These are phyloP conservation scores for Lamellibrachia luymesi DNA, from an alignment of 1,140 invertebrate species.

Conservation along the genomic window DNA sequence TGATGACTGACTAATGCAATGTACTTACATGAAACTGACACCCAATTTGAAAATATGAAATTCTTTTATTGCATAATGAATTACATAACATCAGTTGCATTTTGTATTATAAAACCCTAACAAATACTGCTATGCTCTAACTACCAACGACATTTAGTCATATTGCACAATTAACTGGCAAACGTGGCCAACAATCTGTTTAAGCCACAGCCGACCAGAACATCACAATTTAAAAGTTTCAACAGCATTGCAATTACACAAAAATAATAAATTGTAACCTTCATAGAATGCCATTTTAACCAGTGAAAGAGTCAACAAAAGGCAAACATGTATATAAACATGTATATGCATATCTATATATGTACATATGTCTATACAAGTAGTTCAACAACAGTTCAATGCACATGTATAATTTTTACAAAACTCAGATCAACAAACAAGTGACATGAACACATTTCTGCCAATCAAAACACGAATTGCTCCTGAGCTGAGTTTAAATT, in stretches of 20 bases:
- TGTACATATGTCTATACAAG: background rate
- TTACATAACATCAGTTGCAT: background rate
- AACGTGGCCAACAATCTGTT: background rate
- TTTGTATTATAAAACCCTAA: background rate
- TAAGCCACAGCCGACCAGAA: background rate
- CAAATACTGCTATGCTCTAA: background rate
- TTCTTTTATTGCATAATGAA: background rate
- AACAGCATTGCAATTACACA: background rate
- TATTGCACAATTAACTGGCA: background rate
- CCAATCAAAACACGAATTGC: background rate
- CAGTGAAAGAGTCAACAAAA: background rate
- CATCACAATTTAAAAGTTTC: background rate
- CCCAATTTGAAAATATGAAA: background rate
- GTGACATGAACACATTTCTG: background rate
- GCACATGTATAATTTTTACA: background rate
- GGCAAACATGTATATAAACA: background rate
- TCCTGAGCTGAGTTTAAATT: background rate
- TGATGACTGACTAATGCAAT: no score
- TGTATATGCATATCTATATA: background rate
- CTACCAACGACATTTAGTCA: background rate
- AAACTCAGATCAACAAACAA: background rate
- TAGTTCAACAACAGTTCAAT: background rate
- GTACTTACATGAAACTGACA: background rate
- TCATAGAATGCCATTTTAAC: background rate
- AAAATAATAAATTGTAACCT: background rate